A percentile compares a stretch with the other conserved stretches of the same genome.
Evolutionary conservation across 2,113 vertebrate genomes (phyloP).

Genomic region (Grallaria varia): DNA sequence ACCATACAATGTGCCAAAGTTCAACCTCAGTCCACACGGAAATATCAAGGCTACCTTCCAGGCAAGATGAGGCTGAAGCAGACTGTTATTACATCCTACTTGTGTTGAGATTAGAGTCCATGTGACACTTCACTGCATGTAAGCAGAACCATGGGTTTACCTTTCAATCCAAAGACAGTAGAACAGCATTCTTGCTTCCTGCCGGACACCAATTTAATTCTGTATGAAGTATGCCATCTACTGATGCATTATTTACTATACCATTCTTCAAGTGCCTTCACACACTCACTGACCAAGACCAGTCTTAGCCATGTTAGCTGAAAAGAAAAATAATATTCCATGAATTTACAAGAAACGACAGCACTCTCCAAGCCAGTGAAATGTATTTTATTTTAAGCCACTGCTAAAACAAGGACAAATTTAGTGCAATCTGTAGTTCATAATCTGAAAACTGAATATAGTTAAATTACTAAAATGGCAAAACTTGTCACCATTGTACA

Average conservation of each 20-base stretch:
- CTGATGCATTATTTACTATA: not conserved
- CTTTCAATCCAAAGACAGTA: not conserved
- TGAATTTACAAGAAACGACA: constrained; percentile 39
- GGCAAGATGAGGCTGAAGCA: not conserved
- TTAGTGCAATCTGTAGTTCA: constrained; percentile 80
- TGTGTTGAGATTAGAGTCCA: not conserved
- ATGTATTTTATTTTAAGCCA: constrained; percentile 87
- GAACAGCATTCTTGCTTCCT: not conserved
- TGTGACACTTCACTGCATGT: accelerated
- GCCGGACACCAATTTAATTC: not conserved
- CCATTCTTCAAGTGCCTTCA: not conserved
- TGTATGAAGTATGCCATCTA: constrained; percentile 37
- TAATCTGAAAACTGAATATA: constrained; percentile 79
- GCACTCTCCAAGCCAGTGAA: constrained; percentile 37
- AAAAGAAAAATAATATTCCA: not conserved
- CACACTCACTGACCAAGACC: not conserved
- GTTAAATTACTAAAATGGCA: constrained; percentile 77
- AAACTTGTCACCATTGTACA: constrained; percentile 77
- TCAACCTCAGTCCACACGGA: not conserved
- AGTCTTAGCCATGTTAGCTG: not conserved
- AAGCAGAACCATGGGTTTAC: accelerated
- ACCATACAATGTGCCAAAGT: not conserved
- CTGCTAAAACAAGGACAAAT: constrained; percentile 81
- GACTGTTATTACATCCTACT: not conserved
- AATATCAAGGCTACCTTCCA: not conserved